Base-by-base conservation (phyloP, 2,113 vertebrate species). In the Edolisoma coerulescens region DNA sequence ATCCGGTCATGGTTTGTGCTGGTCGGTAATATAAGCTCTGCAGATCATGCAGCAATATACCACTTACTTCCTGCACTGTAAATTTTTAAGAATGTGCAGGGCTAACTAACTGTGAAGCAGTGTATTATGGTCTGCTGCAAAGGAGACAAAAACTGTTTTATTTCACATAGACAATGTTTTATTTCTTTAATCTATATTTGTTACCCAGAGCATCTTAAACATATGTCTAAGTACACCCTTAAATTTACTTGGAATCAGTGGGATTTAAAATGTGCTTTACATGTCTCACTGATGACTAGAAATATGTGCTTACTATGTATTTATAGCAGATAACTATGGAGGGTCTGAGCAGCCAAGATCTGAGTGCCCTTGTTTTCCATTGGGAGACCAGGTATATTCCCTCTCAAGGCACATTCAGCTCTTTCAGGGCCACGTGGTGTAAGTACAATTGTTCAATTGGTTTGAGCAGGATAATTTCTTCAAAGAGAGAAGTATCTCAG, bases 131-230 rank as follows among this genome's bases (percentile, higher is more conserved):
- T n/a, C 60, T 78, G 39, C 35, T 87, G 52, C 33, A 71, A 89
- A 52, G 44, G 33, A 75, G n/a, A 42, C 9, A 37, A 74, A 53
- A 39, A 9, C 33, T 87, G 35, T 27, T 92, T 42, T 53, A 45
- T 68, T 79, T 87, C 61, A 60, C 12, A 52, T 39, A 56, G 10
- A 8, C 4, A 35, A 4, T 63, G 12, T 26, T 95, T 90, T 61
- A 56, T 44, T 84, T 92, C 52, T 89, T 97, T n/a, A 54, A 45
- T 61, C 27, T 75, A 7, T 70, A 69, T 83, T 74, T 65, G 14
- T 80, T 92, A 42, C 56, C 56, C 33, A 32, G 41, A 73, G 8
- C 27, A 35, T 52, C 64, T 86, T 57, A 92, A 74, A 63, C 11
- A 2, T 60, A 11, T 42, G 13, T 76, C 85, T 39, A 69, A 60